These are phyloP conservation scores for Loris lydekkerianus DNA, from an alignment of 2,797 vertebrate species.

Conservation along the genomic window DNA sequence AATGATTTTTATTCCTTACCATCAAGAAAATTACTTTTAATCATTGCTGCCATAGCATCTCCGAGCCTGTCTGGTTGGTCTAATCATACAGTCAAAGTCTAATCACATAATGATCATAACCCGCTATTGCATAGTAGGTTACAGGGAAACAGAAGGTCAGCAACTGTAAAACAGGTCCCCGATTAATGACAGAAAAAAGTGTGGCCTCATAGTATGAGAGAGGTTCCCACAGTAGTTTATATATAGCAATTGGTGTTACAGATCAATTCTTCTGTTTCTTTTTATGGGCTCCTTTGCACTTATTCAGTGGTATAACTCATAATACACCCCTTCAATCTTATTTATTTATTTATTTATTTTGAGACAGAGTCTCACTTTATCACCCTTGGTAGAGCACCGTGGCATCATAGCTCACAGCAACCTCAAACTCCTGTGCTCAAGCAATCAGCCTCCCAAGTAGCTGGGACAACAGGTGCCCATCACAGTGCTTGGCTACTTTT, in stretches of 20 bases:
- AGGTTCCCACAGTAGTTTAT: background rate
- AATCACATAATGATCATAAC: background rate
- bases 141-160: background rate
- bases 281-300: background rate
- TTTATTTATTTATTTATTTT: too few relatives aligned
- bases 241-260: background rate
- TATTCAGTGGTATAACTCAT: background rate
- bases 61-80: background rate
- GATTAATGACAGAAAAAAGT: background rate
- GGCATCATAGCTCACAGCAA: too few relatives aligned
- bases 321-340: background rate
- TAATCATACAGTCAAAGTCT: background rate
- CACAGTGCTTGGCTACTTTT: too few relatives aligned
- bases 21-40: constrained; percentile 68
- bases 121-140: background rate
- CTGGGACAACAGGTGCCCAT: too few relatives aligned
- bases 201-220: background rate
- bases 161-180: background rate
- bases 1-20: constrained; percentile 41
- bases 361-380: too few relatives aligned
- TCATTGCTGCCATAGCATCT: background rate
- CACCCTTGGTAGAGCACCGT: too few relatives aligned
- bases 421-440: too few relatives aligned
- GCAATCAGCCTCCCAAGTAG: too few relatives aligned
- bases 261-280: background rate